phyloP scores from a whole-genome alignment of 2,888 invertebrate species.

The Bellardia bayeri region DNA sequence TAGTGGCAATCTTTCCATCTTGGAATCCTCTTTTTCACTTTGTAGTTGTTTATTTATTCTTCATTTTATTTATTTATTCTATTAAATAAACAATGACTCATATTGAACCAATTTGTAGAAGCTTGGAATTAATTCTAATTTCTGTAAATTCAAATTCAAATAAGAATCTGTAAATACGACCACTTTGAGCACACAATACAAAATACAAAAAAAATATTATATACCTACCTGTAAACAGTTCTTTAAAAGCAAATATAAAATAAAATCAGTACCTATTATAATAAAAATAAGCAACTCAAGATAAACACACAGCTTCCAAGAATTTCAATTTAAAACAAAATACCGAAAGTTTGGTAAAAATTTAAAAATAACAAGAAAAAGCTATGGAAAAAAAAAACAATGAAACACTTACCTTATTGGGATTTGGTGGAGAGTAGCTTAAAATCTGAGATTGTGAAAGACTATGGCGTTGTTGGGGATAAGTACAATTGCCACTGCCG shows the following conservation, averaged over 20 bases:
- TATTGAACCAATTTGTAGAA: too few relatives aligned
- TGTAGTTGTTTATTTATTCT: too few relatives aligned
- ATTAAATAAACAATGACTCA: too few relatives aligned
- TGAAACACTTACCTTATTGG: constrained; percentile 67
- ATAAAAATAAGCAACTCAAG: not conserved
- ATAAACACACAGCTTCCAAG: constrained; percentile 65
- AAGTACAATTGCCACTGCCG: constrained; percentile 63
- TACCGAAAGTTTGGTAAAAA: constrained; percentile 2
- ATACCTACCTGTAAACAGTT: too few relatives aligned
- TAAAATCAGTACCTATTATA: not conserved
- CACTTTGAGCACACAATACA: too few relatives aligned
- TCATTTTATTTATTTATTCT: too few relatives aligned
- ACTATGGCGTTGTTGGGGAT: constrained; percentile 67
- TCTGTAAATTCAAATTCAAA: too few relatives aligned
- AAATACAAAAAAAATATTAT: too few relatives aligned
- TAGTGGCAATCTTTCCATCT: too few relatives aligned
- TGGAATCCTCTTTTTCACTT: too few relatives aligned
- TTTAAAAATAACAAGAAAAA: not conserved
- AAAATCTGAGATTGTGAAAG: constrained; percentile 68
- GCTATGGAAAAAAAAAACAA: constrained; percentile 25
- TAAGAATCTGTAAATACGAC: too few relatives aligned
- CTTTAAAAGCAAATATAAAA: not conserved
- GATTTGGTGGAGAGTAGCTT: constrained; percentile 71
- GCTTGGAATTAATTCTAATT: too few relatives aligned
- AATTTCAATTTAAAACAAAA: constrained; percentile 31